Evolutionary conservation across 92 coral and sea anemone species (phyloP).

Genomic region (Heliopora coerulea): DNA sequence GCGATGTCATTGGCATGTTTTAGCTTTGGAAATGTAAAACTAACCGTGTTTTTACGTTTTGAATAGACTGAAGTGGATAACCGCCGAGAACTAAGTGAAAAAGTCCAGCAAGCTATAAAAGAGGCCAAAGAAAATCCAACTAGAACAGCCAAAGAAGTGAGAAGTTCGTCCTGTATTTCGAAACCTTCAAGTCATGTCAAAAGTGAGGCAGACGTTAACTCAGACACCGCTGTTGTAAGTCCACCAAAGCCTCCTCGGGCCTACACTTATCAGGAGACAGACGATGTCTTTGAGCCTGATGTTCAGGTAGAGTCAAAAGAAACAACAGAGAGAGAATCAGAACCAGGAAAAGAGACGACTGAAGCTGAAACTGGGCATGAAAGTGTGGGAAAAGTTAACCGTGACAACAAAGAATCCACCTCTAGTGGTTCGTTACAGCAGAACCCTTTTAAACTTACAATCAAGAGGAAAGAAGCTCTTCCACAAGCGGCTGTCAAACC

Average conservation of each 20-base stretch:
- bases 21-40: too few relatives aligned
- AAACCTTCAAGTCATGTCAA: neutral
- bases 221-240: conserved; percentile 8
- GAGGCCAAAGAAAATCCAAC: conserved; percentile 31
- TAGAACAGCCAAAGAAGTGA: conserved; percentile 35
- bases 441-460: conserved; percentile 34
- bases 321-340: neutral
- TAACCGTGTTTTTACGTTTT: neutral
- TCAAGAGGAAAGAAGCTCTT: conserved; percentile 22
- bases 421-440: conserved; percentile 15
- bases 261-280: conserved; percentile 13
- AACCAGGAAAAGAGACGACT: neutral
- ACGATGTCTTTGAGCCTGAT: conserved; percentile 1
- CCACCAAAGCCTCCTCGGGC: conserved; percentile 41
- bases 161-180: neutral
- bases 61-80: conserved; percentile 30
- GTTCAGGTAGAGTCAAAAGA: neutral
- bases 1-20: too few relatives aligned
- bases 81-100: conserved; percentile 37
- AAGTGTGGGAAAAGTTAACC: neutral
- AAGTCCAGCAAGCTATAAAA: conserved; percentile 31
- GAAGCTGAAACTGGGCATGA: neutral
- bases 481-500: conserved; percentile 38
- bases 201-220: neutral
- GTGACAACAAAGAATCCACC: neutral